phyloP scores from a whole-genome alignment of 2,888 invertebrate genomes.

The Teleogryllus oceanicus region DNA sequence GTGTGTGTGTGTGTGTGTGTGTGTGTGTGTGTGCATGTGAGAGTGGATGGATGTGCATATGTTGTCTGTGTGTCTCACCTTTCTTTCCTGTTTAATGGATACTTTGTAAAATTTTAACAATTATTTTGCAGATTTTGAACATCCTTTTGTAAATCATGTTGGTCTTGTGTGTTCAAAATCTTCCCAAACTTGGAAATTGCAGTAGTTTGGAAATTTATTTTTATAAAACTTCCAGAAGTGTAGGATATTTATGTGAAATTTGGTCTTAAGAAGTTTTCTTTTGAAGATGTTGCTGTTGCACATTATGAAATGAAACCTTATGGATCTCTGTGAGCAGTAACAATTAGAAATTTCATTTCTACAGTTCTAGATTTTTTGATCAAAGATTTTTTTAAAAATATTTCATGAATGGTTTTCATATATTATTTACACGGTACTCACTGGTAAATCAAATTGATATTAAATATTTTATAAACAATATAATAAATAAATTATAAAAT shows the following conservation, averaged over 20 bases:
- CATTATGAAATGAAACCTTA: neutral
- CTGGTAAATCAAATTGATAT: no score
- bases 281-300: neutral
- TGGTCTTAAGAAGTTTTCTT: neutral
- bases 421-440: no score
- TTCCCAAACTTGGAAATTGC: neutral
- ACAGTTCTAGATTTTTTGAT: no score
- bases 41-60: no score
- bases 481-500: no score
- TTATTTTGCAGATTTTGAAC: neutral
- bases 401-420: no score
- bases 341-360: neutral
- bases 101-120: neutral
- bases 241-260: neutral
- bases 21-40: no score
- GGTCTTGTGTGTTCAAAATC: neutral
- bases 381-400: no score
- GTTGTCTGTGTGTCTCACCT: neutral
- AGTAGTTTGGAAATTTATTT: constrained; percentile 7
- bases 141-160: constrained; percentile 10
- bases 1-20: no score
- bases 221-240: constrained; percentile 3
- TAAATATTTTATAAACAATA: no score
- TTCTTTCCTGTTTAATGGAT: neutral
- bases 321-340: neutral